Base-by-base conservation (phyloP, 2,113 vertebrate species). In the Aix galericulata region DNA sequence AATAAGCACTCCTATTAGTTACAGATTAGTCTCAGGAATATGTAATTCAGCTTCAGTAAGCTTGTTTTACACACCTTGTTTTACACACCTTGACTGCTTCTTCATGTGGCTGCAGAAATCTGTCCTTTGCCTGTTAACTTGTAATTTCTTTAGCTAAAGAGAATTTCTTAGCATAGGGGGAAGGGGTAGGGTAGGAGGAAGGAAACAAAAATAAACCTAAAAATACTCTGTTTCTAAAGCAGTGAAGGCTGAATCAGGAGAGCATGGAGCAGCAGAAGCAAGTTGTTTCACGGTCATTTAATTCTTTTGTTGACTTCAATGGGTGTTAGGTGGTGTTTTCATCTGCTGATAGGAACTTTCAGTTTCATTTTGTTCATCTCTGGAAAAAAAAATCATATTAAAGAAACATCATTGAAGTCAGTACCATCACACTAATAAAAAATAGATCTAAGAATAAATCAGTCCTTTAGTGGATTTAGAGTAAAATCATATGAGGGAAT, bases 391-490 rank as follows among this genome's bases (percentile, higher is more conserved):
- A 83, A 46, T 60, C 17, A 86, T 79, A 82, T 91, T 87, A 76
- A 82, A 92, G 67, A 63, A 95, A 85, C 55, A 52, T 86, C 72
- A 77, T 26, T 94, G 72, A 93, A 94, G 88, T 95, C 32, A 34
- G 42, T 52, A 38, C 31, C 75, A 83, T 75, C 76, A 78, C 0
- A 2, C 46, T 95, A 84, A 92, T 94, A 90, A 95, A 94, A 95
- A 91, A 91, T 77, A 94, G 75, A 94, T 94, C 86, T 89, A 94
- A 97, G 89, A 88, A 58, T 76, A 56, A 78, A 93, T 86, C 82
- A 88, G 59, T 82, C 79, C 76, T 79, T 56, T 55, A 50, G 82
- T 88, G 85, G 67, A 73, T 91, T 95, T 90, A 81, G 68, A 89
- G 79, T 89, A 88, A 96, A 96, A 81, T 95, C 64, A 42, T 94